phyloP scores from a whole-genome alignment of 64 coral and sea anemone species.

The Porites australiensis region DNA sequence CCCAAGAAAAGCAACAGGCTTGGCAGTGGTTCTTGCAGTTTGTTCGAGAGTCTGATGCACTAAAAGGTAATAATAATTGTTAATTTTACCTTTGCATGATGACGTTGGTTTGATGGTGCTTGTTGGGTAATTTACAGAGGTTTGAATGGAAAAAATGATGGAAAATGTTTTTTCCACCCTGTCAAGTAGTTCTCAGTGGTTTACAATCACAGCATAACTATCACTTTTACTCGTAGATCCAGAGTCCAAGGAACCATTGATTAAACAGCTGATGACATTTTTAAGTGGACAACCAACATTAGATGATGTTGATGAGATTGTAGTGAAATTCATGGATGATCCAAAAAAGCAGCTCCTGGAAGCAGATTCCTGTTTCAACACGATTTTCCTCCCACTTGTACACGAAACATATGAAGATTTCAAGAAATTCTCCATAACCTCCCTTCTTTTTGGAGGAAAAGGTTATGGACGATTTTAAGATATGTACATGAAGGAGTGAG shows the following conservation, averaged over 20 bases:
- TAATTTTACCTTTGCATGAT: no score
- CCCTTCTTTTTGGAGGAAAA: conserved; percentile 42
- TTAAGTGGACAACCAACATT: conserved; percentile 49
- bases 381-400: conserved; percentile 23
- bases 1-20: conserved; percentile 13
- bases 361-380: conserved; percentile 72
- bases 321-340: conserved; percentile 45
- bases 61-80: conserved; percentile 7
- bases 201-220: not conserved
- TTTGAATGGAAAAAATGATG: no score
- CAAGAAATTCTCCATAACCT: conserved; percentile 50
- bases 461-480: conserved; percentile 71
- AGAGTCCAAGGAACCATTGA: conserved; percentile 27
- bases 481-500: not conserved
- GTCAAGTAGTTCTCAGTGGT: conserved; percentile 1
- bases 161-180: not conserved
- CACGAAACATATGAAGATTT: conserved; percentile 61
- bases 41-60: conserved; percentile 41
- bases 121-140: not conserved
- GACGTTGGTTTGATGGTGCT: not conserved
- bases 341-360: conserved; percentile 47
- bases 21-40: conserved; percentile 46
- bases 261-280: conserved; percentile 50
- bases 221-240: conserved; percentile 43
- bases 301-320: conserved; percentile 24